Evolutionary conservation across 2,113 vertebrate genomes (phyloP).

Genomic region (Catharus minimus): DNA sequence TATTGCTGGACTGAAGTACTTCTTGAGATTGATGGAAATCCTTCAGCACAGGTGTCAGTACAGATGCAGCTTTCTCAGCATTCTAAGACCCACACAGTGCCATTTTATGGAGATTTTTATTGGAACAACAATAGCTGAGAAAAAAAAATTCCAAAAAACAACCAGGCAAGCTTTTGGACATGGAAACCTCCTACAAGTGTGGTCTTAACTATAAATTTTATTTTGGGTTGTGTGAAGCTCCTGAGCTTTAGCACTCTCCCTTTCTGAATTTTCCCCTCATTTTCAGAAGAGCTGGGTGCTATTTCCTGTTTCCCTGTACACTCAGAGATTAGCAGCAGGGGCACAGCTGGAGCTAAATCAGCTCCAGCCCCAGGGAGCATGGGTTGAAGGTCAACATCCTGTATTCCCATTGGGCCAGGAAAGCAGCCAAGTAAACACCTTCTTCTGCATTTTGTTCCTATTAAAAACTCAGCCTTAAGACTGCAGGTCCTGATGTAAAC

Average conservation of each 20-base stretch:
- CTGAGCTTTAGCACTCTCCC: not conserved
- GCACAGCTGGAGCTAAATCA: not conserved
- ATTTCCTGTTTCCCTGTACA: not conserved
- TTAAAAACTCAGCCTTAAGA: not conserved
- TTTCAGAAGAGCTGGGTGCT: not conserved
- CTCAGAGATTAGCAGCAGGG: not conserved
- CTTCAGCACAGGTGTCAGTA: not conserved
- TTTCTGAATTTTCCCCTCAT: not conserved
- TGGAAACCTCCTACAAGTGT: not conserved
- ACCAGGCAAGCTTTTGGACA: not conserved
- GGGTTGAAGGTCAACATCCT: not conserved
- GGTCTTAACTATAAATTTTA: not conserved
- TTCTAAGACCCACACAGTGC: not conserved
- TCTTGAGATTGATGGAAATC: not conserved
- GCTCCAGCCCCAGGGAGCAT: not conserved
- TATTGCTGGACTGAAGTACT: not conserved
- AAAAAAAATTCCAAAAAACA: not conserved
- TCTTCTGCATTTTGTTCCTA: not conserved
- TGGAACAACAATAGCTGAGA: not conserved
- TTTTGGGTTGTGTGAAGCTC: not conserved
- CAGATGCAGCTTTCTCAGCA: not conserved
- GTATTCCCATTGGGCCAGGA: rapidly evolving
- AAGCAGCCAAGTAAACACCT: not conserved
- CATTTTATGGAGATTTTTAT: not conserved
- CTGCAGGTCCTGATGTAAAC: not conserved